Evolutionary conservation across 2,113 vertebrate species (phyloP), one percentile per base, ranked within the genome.

Genomic region (Cinclus cinclus): DNA sequence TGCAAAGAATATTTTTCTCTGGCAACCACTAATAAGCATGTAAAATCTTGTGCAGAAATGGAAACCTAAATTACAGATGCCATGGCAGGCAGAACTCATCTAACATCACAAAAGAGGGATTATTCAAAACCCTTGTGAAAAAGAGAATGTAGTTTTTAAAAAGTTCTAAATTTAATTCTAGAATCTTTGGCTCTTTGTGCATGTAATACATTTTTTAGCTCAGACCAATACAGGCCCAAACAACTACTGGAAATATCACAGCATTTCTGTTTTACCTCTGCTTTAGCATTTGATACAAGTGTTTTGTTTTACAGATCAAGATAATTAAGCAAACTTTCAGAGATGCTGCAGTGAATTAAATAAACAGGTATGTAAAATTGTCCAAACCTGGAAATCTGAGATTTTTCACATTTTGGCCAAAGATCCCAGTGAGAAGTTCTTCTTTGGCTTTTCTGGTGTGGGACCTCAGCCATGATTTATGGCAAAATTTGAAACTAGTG

Each of bases 1-100:
- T 88, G 68, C 85, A 90, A 88, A 96, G 95, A 92, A 86, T 95
- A 83, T 91, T 96, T 96, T 94, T 91, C 84, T 95, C 68, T 92
- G 92, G 93, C 89, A 96, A 74, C 79, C 63, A 75, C 76, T 97
- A 94, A 95, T 94, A 94, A 96, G 93, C 87, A 86, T 97, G 96
- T 96, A 95, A 97, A 96, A 93, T 88, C 85, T 78, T 83, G 76
- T 92, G 93, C 95, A 94, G 96, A 95, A 95, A 96, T 94, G 96
- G 94, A 97, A 97, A 96, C 94, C 92, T 96, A 96, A 95, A 97
- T 97, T 96, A 96, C 68, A 96, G 79, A 93, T 95, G 94, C 93
- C 71, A 83, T 89, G 94, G 93, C 93, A 95, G 93, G 90, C 90
- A 95, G 92, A 95, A 91, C 79, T 96, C 79, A 59, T 95, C 70